phyloP scores from a whole-genome alignment of 2,888 invertebrate species.

The Agrotis ipsilon region DNA sequence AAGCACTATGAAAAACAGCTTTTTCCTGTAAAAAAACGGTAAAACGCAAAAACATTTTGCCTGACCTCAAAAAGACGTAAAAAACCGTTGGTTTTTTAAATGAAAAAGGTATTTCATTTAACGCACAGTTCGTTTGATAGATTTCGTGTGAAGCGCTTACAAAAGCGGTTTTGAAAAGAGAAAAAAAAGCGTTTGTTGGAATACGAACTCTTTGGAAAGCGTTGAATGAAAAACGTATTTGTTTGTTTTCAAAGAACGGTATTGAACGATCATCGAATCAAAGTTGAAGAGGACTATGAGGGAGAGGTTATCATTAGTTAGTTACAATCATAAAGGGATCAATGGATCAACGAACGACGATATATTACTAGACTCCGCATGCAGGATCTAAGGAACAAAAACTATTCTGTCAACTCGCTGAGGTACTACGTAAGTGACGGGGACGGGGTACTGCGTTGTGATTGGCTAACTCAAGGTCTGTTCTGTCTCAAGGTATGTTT shows the following conservation, averaged over 20 bases:
- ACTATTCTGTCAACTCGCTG: too few relatives aligned
- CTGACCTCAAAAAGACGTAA: neutral
- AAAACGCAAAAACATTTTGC: conserved; percentile 8
- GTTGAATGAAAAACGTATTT: neutral
- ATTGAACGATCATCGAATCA: neutral
- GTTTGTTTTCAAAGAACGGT: neutral
- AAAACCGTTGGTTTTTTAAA: conserved; percentile 18
- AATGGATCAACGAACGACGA: too few relatives aligned
- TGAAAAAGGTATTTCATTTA: conserved; percentile 36
- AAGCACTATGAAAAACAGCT: neutral
- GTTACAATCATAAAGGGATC: too few relatives aligned
- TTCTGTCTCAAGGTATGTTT: too few relatives aligned
- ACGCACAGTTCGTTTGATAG: conserved; percentile 20
- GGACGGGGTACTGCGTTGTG: too few relatives aligned
- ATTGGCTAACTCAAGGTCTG: too few relatives aligned
- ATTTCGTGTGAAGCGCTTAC: conserved; percentile 4
- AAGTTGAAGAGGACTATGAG: neutral
- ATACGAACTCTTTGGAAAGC: conserved; percentile 9
- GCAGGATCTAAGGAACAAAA: too few relatives aligned
- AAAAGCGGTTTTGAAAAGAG: neutral
- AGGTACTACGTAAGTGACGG: too few relatives aligned
- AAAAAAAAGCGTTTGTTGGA: neutral
- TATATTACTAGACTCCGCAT: too few relatives aligned
- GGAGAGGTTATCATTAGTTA: neutral
- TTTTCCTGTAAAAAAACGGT: neutral